Base-by-base conservation (phyloP, 2,888 invertebrate genomes). In the Pristionchus japonicus region DNA sequence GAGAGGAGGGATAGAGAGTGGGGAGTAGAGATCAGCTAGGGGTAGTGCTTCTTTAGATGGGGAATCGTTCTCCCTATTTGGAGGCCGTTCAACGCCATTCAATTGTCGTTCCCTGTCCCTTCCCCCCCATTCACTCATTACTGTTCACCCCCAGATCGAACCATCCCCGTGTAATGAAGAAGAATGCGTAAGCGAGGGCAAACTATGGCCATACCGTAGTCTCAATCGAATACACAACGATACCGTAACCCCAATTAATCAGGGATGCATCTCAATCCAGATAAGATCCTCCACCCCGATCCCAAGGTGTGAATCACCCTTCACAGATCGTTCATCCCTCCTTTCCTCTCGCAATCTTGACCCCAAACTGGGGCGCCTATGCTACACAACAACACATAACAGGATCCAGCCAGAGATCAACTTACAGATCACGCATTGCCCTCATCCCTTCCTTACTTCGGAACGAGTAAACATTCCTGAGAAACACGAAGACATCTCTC, bases 61-160 rank as follows among this genome's bases (percentile, higher is more conserved):
- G 74, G 49, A 82, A 49, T 82, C 82, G 31, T 37, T 70, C 61
- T 43, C 82, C 31, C 47, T 49, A 82, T 82, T 82, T 82, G 82
- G 82, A 82, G 82, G 82, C 82, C 82, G 82, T 82, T 82, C 82
- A 74, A 74, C 40, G 49, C 82, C 52, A 82, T 82, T 82, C 82
- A 52, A 82, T 82, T 82, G 82, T 82, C 82, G 52, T 82, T 52
- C 82, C 82, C 52, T 31, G 49, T 82, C 82, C 52, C 82, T 49
- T 82, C 31, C 27, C 77, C n/a, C 31, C 82, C 31, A 82, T 82
- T 52, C 82, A 37, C 49, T 82, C 47, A 49, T 47, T 82, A 82
- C 82, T 52, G 17, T 67, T n/a, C 74, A 74, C 40, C 74, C 74
- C 67, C 34, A 34, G 40, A 74, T 40, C 40, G 74, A 74, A 82